Evolutionary conservation across 1,140 invertebrate species (phyloP).

Genomic region (Sarcophaga peregrina): DNA sequence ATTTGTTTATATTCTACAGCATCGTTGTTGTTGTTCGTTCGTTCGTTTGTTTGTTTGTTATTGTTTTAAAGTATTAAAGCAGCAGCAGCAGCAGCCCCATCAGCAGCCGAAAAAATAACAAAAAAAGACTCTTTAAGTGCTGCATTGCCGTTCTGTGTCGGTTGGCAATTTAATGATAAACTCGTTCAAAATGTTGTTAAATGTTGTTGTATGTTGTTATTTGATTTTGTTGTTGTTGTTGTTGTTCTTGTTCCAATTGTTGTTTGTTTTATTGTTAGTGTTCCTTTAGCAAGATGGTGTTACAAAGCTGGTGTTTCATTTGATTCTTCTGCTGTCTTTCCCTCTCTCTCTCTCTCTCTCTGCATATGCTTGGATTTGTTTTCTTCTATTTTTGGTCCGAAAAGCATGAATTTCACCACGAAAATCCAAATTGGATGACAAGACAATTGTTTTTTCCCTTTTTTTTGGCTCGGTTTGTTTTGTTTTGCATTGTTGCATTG

Average conservation of each 20-base stretch:
- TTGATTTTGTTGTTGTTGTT: neutral
- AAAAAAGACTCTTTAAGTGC: neutral
- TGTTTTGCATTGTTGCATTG: constrained; percentile 15
- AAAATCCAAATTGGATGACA: constrained; percentile 41
- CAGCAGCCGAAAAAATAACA: too few species aligned
- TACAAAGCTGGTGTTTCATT: neutral
- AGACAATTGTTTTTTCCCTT: constrained; percentile 35
- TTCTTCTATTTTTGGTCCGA: constrained; percentile 35
- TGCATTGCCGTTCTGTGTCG: neutral
- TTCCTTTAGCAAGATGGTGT: neutral
- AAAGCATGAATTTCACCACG: constrained; percentile 41
- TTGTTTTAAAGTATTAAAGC: too few species aligned
- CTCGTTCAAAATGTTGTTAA: constrained; percentile 38
- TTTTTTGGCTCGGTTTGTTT: neutral
- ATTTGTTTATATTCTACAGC: neutral
- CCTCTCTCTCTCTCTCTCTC: neutral
- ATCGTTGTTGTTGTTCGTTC: neutral
- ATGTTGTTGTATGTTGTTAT: constrained; percentile 33
- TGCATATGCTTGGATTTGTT: neutral
- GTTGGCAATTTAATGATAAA: constrained; percentile 37
- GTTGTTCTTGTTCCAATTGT: neutral
- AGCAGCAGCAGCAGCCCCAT: too few species aligned
- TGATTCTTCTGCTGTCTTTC: neutral
- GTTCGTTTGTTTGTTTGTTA: neutral
- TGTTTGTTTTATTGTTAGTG: neutral